A percentile compares a stretch with the other conserved stretches of the same genome.
phyloP scores from a whole-genome alignment of 2,888 invertebrate species.

The Rhagonycha fulva region DNA sequence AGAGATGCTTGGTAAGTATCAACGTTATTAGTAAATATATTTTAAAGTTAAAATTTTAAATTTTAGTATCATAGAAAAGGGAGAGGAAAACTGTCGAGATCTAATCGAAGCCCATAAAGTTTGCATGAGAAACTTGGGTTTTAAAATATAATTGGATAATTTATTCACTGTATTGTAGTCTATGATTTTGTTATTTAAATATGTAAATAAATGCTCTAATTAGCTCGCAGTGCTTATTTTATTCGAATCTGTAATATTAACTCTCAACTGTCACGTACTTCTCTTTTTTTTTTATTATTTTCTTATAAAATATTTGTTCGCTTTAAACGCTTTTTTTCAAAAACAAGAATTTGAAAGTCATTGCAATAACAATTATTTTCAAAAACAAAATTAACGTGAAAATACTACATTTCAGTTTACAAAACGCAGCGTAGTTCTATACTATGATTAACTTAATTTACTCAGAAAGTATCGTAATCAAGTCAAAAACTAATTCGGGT shows the following conservation, averaged over 20 bases:
- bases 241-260: neutral
- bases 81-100: slow-evolving; percentile 87
- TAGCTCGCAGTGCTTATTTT: neutral
- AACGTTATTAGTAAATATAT: neutral
- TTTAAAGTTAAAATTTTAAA: neutral
- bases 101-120: slow-evolving; percentile 95
- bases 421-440: no score
- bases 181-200: neutral
- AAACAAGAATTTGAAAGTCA: no score
- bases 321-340: no score
- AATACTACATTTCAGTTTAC: no score
- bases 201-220: neutral
- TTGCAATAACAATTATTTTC: no score
- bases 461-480: no score
- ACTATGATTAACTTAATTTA: no score
- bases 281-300: no score
- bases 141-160: slow-evolving; percentile 76
- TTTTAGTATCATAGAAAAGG: slow-evolving; percentile 83
- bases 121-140: slow-evolving; percentile 95
- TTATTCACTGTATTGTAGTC: neutral
- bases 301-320: no score
- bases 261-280: no score
- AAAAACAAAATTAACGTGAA: no score
- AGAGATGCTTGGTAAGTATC: slow-evolving; percentile 88
- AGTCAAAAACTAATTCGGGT: no score